Evolutionary conservation across 2,888 invertebrate genomes (phyloP).

Genomic region (Hydropsyche betteni): DNA sequence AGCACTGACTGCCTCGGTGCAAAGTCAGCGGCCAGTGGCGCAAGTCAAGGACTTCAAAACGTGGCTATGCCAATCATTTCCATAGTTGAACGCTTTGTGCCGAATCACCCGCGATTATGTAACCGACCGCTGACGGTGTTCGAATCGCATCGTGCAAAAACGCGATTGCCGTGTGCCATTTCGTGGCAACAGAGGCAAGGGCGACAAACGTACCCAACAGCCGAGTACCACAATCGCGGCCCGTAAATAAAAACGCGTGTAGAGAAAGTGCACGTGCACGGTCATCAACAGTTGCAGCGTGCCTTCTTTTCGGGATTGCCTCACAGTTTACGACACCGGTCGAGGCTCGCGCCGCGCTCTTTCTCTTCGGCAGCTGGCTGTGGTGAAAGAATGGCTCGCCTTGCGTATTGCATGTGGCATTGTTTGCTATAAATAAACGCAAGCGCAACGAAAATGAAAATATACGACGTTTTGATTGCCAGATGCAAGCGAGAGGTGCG

Average conservation of each 20-base stretch:
- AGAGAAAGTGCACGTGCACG: not conserved
- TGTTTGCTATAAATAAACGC: slow-evolving; percentile 23
- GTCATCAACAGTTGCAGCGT: not conserved
- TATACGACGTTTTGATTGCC: slow-evolving; percentile 20
- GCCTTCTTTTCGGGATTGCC: not conserved
- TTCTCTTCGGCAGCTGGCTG: not conserved
- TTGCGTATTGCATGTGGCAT: slow-evolving; percentile 24
- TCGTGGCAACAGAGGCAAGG: not conserved
- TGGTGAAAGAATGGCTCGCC: slow-evolving; percentile 11
- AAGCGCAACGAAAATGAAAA: slow-evolving; percentile 19
- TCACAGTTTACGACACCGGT: not conserved
- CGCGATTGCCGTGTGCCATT: slow-evolving; percentile 46
- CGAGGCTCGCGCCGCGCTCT: not conserved
- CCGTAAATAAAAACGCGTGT: slow-evolving; percentile 1
- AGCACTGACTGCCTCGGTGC: too few species aligned
- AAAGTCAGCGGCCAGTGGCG: slow-evolving; percentile 38
- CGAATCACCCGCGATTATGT: slow-evolving; percentile 45
- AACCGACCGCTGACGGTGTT: slow-evolving; percentile 39
- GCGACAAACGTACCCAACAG: not conserved
- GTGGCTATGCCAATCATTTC: slow-evolving; percentile 48
- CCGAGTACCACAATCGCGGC: not conserved
- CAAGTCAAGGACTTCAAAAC: slow-evolving; percentile 46
- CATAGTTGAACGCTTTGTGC: slow-evolving; percentile 43
- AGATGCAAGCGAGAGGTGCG: slow-evolving; percentile 31
- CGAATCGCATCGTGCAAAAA: slow-evolving; percentile 38